These are phyloP conservation scores for Phylloscopus whistleri DNA, from an alignment of 2,113 vertebrate genomes.

Conservation along the genomic window DNA sequence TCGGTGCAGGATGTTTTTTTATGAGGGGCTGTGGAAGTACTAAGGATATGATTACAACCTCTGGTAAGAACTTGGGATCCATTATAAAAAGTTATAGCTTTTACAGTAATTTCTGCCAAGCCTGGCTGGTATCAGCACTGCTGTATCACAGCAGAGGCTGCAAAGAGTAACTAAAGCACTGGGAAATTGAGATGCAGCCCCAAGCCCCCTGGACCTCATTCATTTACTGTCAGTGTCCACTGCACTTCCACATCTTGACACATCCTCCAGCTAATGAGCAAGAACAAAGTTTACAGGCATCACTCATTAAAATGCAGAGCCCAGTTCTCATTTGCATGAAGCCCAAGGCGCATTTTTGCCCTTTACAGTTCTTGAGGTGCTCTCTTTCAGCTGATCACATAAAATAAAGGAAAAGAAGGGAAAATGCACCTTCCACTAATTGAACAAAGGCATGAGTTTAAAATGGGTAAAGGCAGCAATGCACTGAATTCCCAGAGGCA, in stretches of 20 bases:
- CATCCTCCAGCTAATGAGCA: neutral
- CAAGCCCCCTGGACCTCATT: neutral
- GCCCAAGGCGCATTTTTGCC: neutral
- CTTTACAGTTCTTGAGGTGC: neutral
- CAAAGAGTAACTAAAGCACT: neutral
- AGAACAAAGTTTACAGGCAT: neutral
- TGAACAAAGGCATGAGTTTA: neutral
- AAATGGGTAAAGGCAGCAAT: neutral
- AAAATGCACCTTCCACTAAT: neutral
- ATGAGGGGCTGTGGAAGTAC: neutral
- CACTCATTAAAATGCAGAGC: neutral
- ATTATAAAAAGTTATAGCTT: neutral
- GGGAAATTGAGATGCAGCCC: neutral
- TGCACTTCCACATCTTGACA: neutral
- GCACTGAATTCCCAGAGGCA: neutral
- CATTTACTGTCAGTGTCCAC: neutral
- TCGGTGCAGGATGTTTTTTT: neutral
- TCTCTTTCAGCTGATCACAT: neutral
- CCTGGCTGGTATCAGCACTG: neutral
- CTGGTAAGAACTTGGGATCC: neutral
- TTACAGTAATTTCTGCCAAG: constrained; percentile 9
- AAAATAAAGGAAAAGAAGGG: neutral
- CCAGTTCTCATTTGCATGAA: neutral
- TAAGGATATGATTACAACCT: neutral
- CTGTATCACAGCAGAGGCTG: neutral